Conservation (phyloP, 2,113 vertebrate species). For the Phrynosoma platyrhinos region DNA sequence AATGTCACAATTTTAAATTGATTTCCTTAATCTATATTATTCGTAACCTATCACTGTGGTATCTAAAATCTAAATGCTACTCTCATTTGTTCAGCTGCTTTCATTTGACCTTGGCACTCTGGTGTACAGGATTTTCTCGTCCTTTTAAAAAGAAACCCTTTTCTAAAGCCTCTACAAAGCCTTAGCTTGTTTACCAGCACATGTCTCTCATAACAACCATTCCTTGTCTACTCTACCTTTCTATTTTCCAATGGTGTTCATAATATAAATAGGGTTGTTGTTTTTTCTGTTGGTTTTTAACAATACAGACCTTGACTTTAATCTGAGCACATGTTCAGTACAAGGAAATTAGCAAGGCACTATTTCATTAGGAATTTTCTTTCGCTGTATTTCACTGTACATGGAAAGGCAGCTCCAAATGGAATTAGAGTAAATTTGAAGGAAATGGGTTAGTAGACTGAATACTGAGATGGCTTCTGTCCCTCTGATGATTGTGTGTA, state of each 20-base stretch:
- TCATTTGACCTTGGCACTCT: constrained; percentile 27
- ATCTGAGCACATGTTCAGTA: not conserved
- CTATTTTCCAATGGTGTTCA: not conserved
- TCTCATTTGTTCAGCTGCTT: constrained; percentile 31
- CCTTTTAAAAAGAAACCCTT: constrained; percentile 20
- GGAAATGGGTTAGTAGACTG: not conserved
- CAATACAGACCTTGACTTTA: not conserved
- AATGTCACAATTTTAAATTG: constrained; percentile 14
- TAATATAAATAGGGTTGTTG: not conserved
- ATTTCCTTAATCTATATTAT: constrained; percentile 41
- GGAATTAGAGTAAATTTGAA: not conserved
- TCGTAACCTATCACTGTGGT: constrained; percentile 27
- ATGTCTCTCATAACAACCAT: not conserved
- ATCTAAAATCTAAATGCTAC: constrained; percentile 34
- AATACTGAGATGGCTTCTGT: no score
- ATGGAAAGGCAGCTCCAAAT: not conserved
- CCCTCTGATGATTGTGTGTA: no score
- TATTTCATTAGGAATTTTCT: not conserved
- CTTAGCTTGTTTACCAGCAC: constrained; percentile 15
- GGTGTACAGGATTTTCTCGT: not conserved
- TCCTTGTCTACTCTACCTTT: not conserved
- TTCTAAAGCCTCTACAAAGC: constrained; percentile 16
- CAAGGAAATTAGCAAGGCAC: not conserved
- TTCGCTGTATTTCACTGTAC: not conserved
- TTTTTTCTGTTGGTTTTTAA: not conserved